Conservation (phyloP, 2,888 invertebrate species). For the Antheraea yamamai region DNA sequence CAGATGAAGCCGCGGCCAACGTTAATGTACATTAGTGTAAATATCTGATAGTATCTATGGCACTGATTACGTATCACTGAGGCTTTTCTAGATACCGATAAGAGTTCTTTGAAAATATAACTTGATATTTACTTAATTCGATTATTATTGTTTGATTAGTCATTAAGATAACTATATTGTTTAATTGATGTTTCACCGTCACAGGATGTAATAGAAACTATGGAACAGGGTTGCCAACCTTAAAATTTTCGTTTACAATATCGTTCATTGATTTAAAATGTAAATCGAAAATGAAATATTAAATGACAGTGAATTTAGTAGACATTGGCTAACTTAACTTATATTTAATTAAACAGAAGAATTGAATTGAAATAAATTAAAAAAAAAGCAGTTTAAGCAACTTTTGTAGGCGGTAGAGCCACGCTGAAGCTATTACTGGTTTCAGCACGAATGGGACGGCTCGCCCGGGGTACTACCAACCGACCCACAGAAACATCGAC, state of each 20-base stretch:
- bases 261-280: no score
- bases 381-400: no score
- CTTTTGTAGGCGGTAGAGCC: no score
- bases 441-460: no score
- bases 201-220: not conserved
- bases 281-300: no score
- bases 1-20: not conserved
- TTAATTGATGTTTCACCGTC: not conserved
- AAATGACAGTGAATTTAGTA: no score
- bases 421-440: no score
- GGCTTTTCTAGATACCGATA: not conserved
- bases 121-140: conserved; percentile 1
- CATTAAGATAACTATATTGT: not conserved
- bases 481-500: no score
- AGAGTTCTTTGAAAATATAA: conserved; percentile 1
- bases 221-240: not conserved
- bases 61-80: not conserved
- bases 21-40: not conserved
- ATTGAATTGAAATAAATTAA: no score
- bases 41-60: not conserved
- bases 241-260: not conserved
- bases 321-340: no score
- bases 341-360: no score
- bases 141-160: conserved; percentile 1
- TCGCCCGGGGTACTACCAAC: no score